Conservation (phyloP, 2,888 invertebrate genomes). For the Mythimna lalbum region DNA sequence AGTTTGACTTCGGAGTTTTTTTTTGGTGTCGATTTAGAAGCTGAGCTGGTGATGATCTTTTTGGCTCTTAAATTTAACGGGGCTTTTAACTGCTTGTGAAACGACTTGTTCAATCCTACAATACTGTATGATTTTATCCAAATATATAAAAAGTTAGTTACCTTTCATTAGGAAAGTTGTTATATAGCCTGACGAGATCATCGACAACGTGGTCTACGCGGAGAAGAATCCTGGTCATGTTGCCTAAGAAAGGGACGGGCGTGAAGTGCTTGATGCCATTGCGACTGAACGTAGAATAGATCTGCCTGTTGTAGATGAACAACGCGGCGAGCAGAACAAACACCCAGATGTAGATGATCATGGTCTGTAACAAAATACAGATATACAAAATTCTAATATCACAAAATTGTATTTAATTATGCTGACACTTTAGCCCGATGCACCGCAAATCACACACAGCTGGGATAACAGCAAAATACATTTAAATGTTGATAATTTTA, state of each 20-base stretch:
- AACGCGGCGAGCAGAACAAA: constrained; percentile 63
- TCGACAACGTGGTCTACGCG: constrained; percentile 63
- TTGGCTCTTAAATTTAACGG: no score
- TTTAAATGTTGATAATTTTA: no score
- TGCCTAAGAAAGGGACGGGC: constrained; percentile 73
- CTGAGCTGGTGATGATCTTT: no score
- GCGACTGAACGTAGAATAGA: constrained; percentile 68
- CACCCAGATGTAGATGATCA: constrained; percentile 72
- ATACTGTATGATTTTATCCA: background rate
- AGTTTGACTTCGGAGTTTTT: no score
- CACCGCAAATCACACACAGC: no score
- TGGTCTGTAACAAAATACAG: constrained; percentile 45
- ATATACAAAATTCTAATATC: background rate
- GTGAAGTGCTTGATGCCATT: constrained; percentile 71
- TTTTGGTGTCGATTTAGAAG: no score
- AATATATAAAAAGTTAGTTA: constrained; percentile 42
- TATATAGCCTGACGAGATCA: constrained; percentile 64
- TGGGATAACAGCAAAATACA: no score
- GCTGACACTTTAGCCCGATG: no score
- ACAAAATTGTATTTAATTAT: background rate
- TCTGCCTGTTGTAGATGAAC: constrained; percentile 64
- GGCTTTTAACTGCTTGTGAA: background rate
- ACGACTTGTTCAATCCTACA: background rate
- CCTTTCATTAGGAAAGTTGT: constrained; percentile 75
- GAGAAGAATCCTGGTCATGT: constrained; percentile 67